Evolutionary conservation across 2,113 vertebrate species (phyloP).

Genomic region (Neogobius melanostomus): DNA sequence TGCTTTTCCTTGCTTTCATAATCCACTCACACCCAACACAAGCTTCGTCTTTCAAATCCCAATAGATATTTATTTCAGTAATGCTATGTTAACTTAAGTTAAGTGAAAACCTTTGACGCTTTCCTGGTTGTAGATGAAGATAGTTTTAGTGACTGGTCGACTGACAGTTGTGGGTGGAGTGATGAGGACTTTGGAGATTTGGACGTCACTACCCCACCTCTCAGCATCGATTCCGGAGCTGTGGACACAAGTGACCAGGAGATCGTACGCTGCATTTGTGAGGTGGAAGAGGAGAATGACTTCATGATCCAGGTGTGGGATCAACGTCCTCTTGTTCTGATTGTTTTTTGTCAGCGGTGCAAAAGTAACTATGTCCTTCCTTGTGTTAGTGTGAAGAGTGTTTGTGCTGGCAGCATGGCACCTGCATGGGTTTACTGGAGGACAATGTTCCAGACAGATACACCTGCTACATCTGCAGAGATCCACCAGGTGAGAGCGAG

Average conservation of each 20-base stretch:
- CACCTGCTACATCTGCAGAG: conserved; percentile 93
- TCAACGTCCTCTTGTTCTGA: not conserved
- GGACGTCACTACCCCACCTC: conserved; percentile 84
- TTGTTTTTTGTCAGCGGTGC: not conserved
- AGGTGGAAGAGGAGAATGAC: conserved; percentile 95
- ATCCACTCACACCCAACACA: conserved; percentile 5
- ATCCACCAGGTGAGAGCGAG: conserved; percentile 87
- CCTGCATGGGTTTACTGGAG: conserved; percentile 96
- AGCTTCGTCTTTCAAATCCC: not conserved
- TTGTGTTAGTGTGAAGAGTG: conserved; percentile 91
- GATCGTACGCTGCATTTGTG: conserved; percentile 92
- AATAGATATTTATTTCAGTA: not conserved
- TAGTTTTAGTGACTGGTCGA: conserved; percentile 88
- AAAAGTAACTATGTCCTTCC: not conserved
- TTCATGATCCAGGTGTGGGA: conserved; percentile 95
- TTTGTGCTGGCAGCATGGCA: conserved; percentile 97
- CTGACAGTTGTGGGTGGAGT: conserved; percentile 93
- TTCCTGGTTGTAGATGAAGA: conserved; percentile 82
- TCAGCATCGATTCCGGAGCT: conserved; percentile 81
- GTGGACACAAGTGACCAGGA: conserved; percentile 82
- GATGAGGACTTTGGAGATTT: conserved; percentile 88
- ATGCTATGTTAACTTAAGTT: not conserved
- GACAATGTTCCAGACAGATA: conserved; percentile 95
- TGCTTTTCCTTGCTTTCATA: conserved; percentile 40
- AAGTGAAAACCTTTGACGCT: not conserved